Evolutionary conservation across 92 coral and sea anemone genomes (phyloP).

Genomic region (Palythoa caribaeorum): DNA sequence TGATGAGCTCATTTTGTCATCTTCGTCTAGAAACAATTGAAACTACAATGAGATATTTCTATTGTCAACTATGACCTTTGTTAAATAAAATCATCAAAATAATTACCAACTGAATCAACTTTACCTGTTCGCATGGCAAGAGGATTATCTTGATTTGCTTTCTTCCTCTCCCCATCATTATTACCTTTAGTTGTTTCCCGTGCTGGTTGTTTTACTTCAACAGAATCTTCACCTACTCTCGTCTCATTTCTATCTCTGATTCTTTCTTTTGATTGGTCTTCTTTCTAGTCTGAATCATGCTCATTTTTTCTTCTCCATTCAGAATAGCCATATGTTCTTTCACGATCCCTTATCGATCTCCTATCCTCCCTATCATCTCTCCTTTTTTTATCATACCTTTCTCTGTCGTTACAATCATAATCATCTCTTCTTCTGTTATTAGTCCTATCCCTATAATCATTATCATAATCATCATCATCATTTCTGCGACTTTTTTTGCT

Average conservation of each 20-base stretch:
- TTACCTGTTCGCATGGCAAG: slow-evolving; percentile 85
- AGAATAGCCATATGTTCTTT: slow-evolving; percentile 30
- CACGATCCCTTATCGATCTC: slow-evolving; percentile 27
- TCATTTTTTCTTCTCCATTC: slow-evolving; percentile 50
- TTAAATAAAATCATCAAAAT: too few relatives aligned
- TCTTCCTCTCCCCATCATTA: slow-evolving; percentile 47
- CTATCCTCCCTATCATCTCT: slow-evolving; percentile 40
- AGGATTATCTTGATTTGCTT: slow-evolving; percentile 66
- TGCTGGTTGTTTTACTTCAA: slow-evolving; percentile 3
- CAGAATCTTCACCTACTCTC: slow-evolving; percentile 5
- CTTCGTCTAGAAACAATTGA: too few relatives aligned
- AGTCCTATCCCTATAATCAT: slow-evolving; percentile 19
- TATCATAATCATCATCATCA: slow-evolving; percentile 3
- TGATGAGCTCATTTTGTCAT: not conserved
- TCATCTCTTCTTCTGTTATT: slow-evolving; percentile 49
- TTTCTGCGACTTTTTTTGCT: not conserved
- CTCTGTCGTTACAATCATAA: slow-evolving; percentile 41
- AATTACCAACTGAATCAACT: not conserved
- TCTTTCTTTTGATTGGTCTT: slow-evolving; percentile 11
- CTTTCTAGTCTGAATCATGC: slow-evolving; percentile 49
- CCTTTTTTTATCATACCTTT: slow-evolving; percentile 37
- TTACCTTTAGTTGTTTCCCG: not conserved
- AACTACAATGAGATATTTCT: too few relatives aligned
- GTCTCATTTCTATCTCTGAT: slow-evolving; percentile 35
- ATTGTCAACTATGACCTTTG: too few relatives aligned